Conservation (phyloP, 2,113 vertebrate genomes). For the Nothoprocta perdicaria region DNA sequence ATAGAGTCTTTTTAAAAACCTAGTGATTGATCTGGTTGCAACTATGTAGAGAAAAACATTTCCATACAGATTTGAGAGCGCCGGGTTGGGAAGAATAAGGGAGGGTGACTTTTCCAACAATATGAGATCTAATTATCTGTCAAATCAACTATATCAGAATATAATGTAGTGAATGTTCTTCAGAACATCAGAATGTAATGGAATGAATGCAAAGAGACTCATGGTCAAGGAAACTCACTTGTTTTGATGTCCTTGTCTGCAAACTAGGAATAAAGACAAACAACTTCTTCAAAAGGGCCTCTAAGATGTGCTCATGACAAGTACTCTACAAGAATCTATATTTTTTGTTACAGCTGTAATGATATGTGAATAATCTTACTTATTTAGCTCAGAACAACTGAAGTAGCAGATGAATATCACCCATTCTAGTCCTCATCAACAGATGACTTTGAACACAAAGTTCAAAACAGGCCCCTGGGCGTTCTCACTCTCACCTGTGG, state of each 20-base stretch:
- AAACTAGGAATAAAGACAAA: neutral
- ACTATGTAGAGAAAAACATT: neutral
- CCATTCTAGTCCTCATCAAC: neutral
- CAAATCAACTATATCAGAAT: neutral
- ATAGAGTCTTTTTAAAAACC: neutral
- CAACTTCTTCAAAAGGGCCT: neutral
- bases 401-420: neutral
- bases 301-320: neutral
- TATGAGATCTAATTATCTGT: neutral
- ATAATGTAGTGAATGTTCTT: neutral
- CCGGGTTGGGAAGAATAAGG: neutral
- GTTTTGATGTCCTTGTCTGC: neutral
- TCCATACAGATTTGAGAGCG: neutral
- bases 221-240: neutral
- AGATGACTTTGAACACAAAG: neutral
- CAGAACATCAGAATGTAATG: no score
- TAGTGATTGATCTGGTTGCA: neutral
- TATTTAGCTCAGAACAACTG: neutral
- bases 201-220: neutral
- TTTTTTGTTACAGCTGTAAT: neutral
- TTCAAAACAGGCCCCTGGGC: neutral
- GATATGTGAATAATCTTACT: neutral
- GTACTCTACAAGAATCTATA: neutral
- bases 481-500: neutral
- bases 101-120: neutral